phyloP scores from a whole-genome alignment of 2,113 vertebrate species.

The Oenanthe oenanthe region DNA sequence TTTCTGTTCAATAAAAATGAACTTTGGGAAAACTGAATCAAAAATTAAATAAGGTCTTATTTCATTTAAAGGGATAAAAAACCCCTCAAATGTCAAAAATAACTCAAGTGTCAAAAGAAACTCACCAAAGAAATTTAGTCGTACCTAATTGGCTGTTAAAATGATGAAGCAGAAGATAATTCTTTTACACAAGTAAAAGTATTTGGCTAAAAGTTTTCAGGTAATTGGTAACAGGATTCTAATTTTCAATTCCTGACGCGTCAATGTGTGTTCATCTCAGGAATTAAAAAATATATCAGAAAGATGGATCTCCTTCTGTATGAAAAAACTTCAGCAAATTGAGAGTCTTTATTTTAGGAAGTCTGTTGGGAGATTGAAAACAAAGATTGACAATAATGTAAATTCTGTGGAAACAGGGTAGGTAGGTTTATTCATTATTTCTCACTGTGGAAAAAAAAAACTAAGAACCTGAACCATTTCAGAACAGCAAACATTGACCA shows the following conservation, averaged over 20 bases:
- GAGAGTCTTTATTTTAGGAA: background rate
- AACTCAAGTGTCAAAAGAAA: background rate
- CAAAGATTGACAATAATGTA: background rate
- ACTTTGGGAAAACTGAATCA: background rate
- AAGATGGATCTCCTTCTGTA: background rate
- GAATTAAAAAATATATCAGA: background rate
- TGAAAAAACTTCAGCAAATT: background rate
- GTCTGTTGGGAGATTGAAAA: background rate
- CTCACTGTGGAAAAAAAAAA: background rate
- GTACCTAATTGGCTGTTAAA: background rate
- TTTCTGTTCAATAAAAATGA: background rate
- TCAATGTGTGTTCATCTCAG: background rate
- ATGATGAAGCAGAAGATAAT: background rate
- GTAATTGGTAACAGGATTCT: background rate
- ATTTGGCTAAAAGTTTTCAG: background rate
- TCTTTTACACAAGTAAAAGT: background rate
- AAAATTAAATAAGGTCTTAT: background rate
- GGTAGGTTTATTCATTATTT: background rate
- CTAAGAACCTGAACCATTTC: background rate
- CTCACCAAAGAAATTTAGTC: accelerated
- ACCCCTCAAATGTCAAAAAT: background rate
- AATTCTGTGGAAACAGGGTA: background rate
- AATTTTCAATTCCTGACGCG: background rate
- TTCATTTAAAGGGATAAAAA: background rate
- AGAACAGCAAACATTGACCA: background rate